Conservation (phyloP, 2,797 vertebrate species). For the Novumbra hubbsi region DNA sequence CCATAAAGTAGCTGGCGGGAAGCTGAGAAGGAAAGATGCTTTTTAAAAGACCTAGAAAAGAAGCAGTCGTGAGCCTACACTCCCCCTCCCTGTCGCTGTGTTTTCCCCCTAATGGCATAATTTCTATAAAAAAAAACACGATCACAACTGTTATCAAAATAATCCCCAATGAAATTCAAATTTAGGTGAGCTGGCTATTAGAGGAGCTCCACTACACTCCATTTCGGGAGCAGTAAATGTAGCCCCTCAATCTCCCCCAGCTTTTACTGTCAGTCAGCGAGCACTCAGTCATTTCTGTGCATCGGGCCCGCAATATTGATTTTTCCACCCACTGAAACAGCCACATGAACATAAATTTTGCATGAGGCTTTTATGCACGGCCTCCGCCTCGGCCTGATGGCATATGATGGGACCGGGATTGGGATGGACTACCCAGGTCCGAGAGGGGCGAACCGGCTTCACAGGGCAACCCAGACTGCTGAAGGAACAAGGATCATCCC, state of each 20-base stretch:
- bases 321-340: conserved; percentile 99
- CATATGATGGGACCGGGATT: conserved; percentile 92
- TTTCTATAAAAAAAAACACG: conserved; percentile 82
- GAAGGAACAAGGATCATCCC: conserved; percentile 67
- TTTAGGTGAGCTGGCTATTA: conserved; percentile 90
- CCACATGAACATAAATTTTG: conserved; percentile 99
- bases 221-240: conserved; percentile 88
- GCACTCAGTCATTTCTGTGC: conserved; percentile 96
- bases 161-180: conserved; percentile 91
- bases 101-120: conserved; percentile 83
- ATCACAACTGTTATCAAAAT: conserved; percentile 91
- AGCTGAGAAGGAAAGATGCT: conserved; percentile 74
- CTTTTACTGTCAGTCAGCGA: conserved; percentile 99
- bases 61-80: conserved; percentile 54
- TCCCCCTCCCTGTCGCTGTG: conserved; percentile 31
- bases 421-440: conserved; percentile 86
- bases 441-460: conserved; percentile 77
- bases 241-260: conserved; percentile 90
- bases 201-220: conserved; percentile 85
- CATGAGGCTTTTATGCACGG: conserved; percentile 96
- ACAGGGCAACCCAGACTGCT: conserved; percentile 52
- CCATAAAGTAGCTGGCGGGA: conserved; percentile 69
- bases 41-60: conserved; percentile 82
- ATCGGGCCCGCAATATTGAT: conserved; percentile 98
- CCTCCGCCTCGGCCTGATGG: conserved; percentile 92